Base-by-base conservation (phyloP, 2,888 invertebrate genomes). In the Nomada fucata region DNA sequence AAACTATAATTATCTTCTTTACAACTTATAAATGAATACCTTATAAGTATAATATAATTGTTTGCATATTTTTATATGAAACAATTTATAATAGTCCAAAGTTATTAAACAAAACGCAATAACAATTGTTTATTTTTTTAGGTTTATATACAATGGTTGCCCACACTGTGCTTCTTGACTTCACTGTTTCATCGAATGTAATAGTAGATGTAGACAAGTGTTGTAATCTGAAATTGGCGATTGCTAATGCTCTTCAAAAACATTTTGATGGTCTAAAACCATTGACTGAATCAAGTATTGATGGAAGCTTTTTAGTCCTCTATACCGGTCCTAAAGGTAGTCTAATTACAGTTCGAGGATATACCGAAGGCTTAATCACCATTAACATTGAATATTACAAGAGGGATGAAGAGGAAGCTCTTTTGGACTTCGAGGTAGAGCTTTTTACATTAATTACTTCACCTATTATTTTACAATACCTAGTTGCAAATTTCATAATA, bases 381-480 rank as follows among this genome's bases (percentile, higher is more conserved):
- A 94, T 97, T 88, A 97, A 97, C 93, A 96, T 97, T 91, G 98
- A 98, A 92, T 97, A 97, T 94, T 97, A 96, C 93, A 96, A 96
- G 92, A 96, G 95, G 80, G 96, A 97, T 76, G 95, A 95, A 84
- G 96, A 97, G 91, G 96, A 96, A 86, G 96, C 96, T 55, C 92
- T 97, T 80, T 94, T 97, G 89, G 95, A 95, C 87, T 96, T 96
- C 94, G 97, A 97, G 96, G 97, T 97, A 96, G 94, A 76, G 57
- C 65, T 0, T 50, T 47, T 53, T 26, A 50, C 55, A 69, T 72
- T 55, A 74, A 55, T 53, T 67, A 50, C 9, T 44, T 36, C 50
- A 44, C 36, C 36, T 36, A 63, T 80, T 18, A 20, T 76, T 68
- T 80, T 80, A 72, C 79, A 82, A 57, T 74, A 72, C 5, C 50